phyloP scores from a whole-genome alignment of 2,888 invertebrate genomes.

The Plebejus argus region DNA sequence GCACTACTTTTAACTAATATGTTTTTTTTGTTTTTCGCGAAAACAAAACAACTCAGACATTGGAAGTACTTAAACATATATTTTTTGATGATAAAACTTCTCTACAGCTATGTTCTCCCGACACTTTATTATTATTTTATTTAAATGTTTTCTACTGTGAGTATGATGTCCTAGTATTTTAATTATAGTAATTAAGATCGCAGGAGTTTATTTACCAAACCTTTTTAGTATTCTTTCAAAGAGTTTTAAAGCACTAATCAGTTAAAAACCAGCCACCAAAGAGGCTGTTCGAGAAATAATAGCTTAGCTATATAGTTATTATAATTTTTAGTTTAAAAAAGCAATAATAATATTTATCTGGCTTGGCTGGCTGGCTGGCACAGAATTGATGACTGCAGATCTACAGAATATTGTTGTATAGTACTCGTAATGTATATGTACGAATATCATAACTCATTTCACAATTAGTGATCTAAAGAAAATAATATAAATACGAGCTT shows the following conservation, averaged over 20 bases:
- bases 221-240: neutral
- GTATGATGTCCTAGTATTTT: conserved; percentile 55
- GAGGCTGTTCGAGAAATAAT: neutral
- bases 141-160: conserved; percentile 52
- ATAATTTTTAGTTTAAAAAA: too few relatives aligned
- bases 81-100: conserved; percentile 48
- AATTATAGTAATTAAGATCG: neutral
- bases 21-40: neutral
- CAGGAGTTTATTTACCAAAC: neutral
- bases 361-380: too few relatives aligned
- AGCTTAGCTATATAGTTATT: neutral
- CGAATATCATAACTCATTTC: too few relatives aligned
- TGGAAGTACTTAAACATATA: neutral
- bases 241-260: neutral
- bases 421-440: too few relatives aligned
- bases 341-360: too few relatives aligned
- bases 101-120: conserved; percentile 52
- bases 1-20: too few relatives aligned
- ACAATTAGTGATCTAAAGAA: too few relatives aligned
- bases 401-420: too few relatives aligned
- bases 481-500: too few relatives aligned
- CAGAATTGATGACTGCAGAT: too few relatives aligned
- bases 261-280: neutral
- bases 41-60: neutral
- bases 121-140: conserved; percentile 66